Evolutionary conservation across 1,140 invertebrate species (phyloP), one percentile per base, ranked within the genome.

Genomic region (Danaus plexippus): DNA sequence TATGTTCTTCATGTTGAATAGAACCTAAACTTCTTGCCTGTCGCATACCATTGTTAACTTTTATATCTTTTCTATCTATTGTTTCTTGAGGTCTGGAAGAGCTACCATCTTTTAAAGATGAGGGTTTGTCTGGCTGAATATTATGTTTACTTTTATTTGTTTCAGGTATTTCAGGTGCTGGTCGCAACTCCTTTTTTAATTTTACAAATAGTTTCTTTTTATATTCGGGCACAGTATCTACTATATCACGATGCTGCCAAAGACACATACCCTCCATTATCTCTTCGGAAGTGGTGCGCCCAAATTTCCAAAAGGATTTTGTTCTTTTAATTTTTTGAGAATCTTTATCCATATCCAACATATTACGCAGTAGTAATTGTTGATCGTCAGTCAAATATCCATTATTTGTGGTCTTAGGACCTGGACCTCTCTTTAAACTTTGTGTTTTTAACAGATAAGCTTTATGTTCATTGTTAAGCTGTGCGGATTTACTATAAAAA

Each of bases 241-340:
- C 93, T 45, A 95, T 87, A 51, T 94, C 94, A n/a, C 93, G 87
- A 74, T 95, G 94, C 71, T 92, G 92, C 94, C 94, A 95, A 11
- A 95, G 78, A 0, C 93, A 91, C 94, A 95, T 95, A 0, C 94
- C 94, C 63, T 94, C 93, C 45, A 95, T 84, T 8, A 95, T 93
- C 50, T 92, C 91, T 56, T 90, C 90, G 41, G 92, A 90, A 11
- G 90, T 89, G 1, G 90, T 91, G 43, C 92, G 89, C 44, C 93
- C 91, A 67, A 95, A 95, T 65, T 92, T 92, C 94, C 94, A 95
- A 63, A 95, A 95, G 0, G 93, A 94, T 78, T 95, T 95, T 0
- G 93, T 95, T 41, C 94, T 86, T 74, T 95, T 95, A 0, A 95
- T 90, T 88, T 90, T 85, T 77, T 88, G 77, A 22, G 85, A 72